phyloP scores from a whole-genome alignment of 2,888 invertebrate genomes.

The Selenia dentaria region DNA sequence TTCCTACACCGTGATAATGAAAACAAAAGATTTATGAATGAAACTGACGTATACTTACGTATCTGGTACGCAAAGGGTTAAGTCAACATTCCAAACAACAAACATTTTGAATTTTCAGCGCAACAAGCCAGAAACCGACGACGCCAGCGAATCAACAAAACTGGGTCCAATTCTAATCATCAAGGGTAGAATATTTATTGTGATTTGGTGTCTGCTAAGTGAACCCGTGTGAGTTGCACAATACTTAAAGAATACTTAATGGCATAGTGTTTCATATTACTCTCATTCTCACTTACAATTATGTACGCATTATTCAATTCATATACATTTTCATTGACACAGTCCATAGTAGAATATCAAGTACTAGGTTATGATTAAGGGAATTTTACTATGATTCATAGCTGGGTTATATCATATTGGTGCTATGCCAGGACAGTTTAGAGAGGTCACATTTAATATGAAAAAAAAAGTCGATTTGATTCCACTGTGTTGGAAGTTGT shows the following conservation, averaged over 20 bases:
- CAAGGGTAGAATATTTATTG: constrained; percentile 41
- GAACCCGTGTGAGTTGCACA: constrained; percentile 58
- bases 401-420: background rate
- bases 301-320: constrained; percentile 15
- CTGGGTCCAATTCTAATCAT: constrained; percentile 75
- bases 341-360: constrained; percentile 15
- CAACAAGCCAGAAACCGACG: constrained; percentile 60
- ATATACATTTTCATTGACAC: constrained; percentile 15
- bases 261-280: constrained; percentile 47
- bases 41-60: too few relatives aligned
- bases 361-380: constrained; percentile 10
- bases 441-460: too few relatives aligned
- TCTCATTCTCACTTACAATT: constrained; percentile 26
- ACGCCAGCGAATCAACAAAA: constrained; percentile 76
- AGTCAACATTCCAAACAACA: too few relatives aligned
- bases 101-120: constrained; percentile 53
- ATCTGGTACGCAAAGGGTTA: too few relatives aligned
- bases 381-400: constrained; percentile 9
- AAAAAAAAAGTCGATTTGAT: too few relatives aligned
- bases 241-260: constrained; percentile 75
- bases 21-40: too few relatives aligned
- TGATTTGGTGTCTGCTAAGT: constrained; percentile 61
- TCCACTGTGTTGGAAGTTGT: too few relatives aligned
- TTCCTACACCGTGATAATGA: too few relatives aligned
- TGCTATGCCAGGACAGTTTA: background rate